Percentiles rank a stretch among this genome's conserved stretches.
Conservation (phyloP, 2,113 vertebrate species). For the Laticauda laticaudata region DNA sequence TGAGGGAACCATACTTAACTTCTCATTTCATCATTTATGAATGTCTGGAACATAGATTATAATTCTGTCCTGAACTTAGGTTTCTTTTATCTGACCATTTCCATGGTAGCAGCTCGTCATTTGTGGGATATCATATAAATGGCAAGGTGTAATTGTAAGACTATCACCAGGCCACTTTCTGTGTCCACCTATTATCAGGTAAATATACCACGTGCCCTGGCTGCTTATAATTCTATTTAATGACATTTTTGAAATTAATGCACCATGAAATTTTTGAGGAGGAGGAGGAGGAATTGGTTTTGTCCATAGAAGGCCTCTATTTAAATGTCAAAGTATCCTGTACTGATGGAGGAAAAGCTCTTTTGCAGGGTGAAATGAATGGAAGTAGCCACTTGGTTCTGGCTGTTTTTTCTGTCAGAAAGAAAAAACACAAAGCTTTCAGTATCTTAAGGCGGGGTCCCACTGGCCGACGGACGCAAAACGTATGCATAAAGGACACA, state of each 20-base stretch:
- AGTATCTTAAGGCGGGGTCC: not conserved
- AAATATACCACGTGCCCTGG: not conserved
- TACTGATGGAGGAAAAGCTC: not conserved
- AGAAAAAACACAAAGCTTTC: not conserved
- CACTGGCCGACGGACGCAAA: too few relatives aligned
- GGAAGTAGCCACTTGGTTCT: too few relatives aligned
- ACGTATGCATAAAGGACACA: too few relatives aligned
- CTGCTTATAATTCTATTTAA: not conserved
- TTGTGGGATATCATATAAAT: not conserved
- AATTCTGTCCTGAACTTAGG: not conserved
- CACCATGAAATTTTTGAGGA: not conserved
- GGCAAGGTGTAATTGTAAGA: not conserved
- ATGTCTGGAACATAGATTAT: not conserved
- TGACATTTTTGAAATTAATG: not conserved
- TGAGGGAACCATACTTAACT: not conserved
- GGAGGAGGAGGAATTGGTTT: not conserved
- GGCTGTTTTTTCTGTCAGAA: not conserved
- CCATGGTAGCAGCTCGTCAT: not conserved
- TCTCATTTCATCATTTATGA: not conserved
- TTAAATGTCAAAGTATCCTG: not conserved
- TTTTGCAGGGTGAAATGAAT: not conserved
- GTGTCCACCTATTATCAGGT: not conserved
- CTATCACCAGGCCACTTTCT: not conserved
- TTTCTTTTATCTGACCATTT: not conserved
- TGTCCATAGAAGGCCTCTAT: not conserved